A percentile compares a stretch with the other conserved stretches of the same genome.
phyloP scores from a whole-genome alignment of 2,888 invertebrate genomes.

The Acleris laterana region DNA sequence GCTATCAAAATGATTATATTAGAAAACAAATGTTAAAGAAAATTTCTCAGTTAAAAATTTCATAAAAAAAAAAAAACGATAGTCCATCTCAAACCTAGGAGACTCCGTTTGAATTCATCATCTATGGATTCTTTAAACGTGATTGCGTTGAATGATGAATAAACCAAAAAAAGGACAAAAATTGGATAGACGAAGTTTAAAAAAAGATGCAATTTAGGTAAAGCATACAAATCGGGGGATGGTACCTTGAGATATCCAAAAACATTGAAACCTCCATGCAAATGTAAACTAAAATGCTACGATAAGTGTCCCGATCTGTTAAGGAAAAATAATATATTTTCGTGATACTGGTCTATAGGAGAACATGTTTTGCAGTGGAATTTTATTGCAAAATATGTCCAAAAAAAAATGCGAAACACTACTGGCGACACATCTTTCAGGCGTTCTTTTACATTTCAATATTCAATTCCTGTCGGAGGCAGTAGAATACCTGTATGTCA shows the following conservation, averaged over 20 bases:
- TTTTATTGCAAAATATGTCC: no score
- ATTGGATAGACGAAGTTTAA: conserved; percentile 10
- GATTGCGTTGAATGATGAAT: background rate
- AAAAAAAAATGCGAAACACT: background rate
- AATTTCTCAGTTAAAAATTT: conserved; percentile 1
- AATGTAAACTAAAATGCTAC: no score
- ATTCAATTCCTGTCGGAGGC: conserved; percentile 1
- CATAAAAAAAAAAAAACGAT: no score
- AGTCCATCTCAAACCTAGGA: background rate
- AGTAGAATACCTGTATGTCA: conserved; percentile 1
- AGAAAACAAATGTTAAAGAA: conserved; percentile 1
- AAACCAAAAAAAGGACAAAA: background rate
- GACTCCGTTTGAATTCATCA: conserved; percentile 8
- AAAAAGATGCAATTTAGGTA: conserved; percentile 12
- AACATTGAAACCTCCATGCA: no score
- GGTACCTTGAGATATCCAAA: conserved; percentile 5
- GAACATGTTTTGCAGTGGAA: no score
- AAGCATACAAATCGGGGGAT: conserved; percentile 5
- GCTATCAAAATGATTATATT: background rate
- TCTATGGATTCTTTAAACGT: conserved; percentile 5
- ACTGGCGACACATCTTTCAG: background rate
- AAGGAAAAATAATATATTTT: no score
- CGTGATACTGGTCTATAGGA: no score
- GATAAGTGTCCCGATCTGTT: no score
- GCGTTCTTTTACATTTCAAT: conserved; percentile 11